Base-by-base conservation (phyloP, 2,797 vertebrate species). In the Lophura swinhoii region DNA sequence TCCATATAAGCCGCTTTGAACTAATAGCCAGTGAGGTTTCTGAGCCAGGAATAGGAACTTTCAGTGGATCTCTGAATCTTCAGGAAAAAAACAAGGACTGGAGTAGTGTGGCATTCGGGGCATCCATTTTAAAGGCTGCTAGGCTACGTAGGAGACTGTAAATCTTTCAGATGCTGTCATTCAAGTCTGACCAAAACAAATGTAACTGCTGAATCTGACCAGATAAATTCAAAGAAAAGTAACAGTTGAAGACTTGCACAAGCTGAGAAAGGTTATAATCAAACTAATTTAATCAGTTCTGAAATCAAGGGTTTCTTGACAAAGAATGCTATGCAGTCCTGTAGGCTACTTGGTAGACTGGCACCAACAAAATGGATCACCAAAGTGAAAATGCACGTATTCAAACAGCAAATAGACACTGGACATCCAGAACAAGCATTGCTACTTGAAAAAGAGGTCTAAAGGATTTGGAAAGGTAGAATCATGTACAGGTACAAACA, bases 131-230 rank as follows among this genome's bases (percentile, higher is more conserved):
- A 87, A 17, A 87, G 43, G 7, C n/a, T 43, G 4, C 22, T 64
- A 80, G 37, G 8, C 17, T 75, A 43, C 49, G 2, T 10, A 22
- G 8, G 14, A 33, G 63, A 44, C 55, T 88, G 37, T 71, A 33
- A 3, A 0, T n/a, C 60, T 87, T 93, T 83, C 69, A 67, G 7
- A 43, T 10, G 48, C 5, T 56, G 68, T 17, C 14, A 66, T 41
- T 44, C 20, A 58, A 33, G 64, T 78, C 56, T 68, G 62, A 63
- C 3, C 10, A 83, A 85, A 91, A 62, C 9, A 78, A 71, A 58
- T 16, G 1, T 18, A 74, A 93, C n/a, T 8, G 2, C 7, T 85
- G 43, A 84, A 85, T 51, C 6, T 0, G 0, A 28, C 10, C 7
- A 59, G 14, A 5, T 68, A 68, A 81, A 78, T 60, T 48, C 0